Evolutionary conservation across 2,797 vertebrate species (phyloP), one percentile per base, ranked within the genome.

Genomic region (Semaprochilodus insignis): DNA sequence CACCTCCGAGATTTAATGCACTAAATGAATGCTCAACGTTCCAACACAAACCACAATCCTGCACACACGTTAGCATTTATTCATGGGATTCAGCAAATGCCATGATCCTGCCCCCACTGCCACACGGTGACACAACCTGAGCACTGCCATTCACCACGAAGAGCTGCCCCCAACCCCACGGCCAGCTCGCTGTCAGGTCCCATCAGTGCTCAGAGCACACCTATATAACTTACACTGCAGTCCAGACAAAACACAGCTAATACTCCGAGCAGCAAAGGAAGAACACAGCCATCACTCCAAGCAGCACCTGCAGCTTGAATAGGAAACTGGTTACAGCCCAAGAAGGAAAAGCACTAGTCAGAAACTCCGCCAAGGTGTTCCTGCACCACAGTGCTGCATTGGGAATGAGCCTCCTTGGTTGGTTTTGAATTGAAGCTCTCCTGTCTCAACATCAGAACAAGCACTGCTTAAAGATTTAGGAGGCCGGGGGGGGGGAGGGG

Each of bases 11-110:
- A 31, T 15, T 55, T 17, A 40, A 17, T 19, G 31, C 25, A 34
- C 6, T 21, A 13, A 34, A 34, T 57, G n/a, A n/a, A n/a, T n/a
- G n/a, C n/a, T n/a, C n/a, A n/a, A 31, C 31, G 31, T 19, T n/a
- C 21, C 19, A 63, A 54, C 48, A 25, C 44, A 15, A 71, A 71
- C n/a, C 62, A 71, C 67, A 36, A 44, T 4, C 21, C 48, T 52
- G 59, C 17, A 19, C 55, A 48, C 8, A 52, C 70, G 55, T 76
- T 65, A 62, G 57, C 5, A 75, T 72, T 71, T 51, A 60, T 85
- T 81, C 79, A 78, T 79, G 78, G 81, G 81, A 82, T 86, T 88
- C 81, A 81, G 23, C 48, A 85, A 77, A 83, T 63, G 78, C 69
- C 78, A 74, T 25, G 78, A 76, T 81, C 83, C 82, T 36, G 8